Percentiles rank a stretch among this genome's conserved stretches.
These are phyloP conservation scores for Eretmochelys imbricata DNA, from an alignment of 2,113 vertebrate genomes.

Conservation along the genomic window DNA sequence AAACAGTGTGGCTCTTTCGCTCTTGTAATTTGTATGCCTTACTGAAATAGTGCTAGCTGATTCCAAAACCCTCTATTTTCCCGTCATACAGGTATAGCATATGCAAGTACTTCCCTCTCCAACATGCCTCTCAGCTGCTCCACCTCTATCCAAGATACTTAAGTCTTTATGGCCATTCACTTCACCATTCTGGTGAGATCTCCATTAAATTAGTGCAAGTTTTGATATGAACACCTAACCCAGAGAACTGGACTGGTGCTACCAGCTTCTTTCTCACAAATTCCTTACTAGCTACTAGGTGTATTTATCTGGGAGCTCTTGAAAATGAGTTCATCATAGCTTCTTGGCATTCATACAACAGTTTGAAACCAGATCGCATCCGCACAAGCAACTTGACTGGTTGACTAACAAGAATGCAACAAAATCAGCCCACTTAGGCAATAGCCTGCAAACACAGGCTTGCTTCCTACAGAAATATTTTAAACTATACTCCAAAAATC, in stretches of 20 bases:
- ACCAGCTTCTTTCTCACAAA: not conserved
- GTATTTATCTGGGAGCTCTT: not conserved
- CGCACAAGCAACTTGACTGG: not conserved
- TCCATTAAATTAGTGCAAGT: not conserved
- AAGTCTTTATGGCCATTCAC: not conserved
- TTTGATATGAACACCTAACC: not conserved
- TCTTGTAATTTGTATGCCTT: not conserved
- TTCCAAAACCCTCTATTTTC: not conserved
- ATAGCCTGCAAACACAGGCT: not conserved
- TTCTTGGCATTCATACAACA: not conserved
- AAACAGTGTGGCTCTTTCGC: not conserved
- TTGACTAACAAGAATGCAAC: not conserved
- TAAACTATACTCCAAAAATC: not conserved
- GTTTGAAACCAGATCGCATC: not conserved
- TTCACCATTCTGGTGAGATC: constrained; percentile 21
- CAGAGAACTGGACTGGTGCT: not conserved
- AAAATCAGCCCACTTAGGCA: not conserved
- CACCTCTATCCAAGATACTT: not conserved
- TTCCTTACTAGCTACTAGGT: not conserved
- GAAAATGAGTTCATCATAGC: not conserved
- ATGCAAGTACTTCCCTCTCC: not conserved
- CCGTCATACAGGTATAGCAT: not conserved
- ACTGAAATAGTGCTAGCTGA: not conserved
- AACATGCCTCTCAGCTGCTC: not conserved
- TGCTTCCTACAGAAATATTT: not conserved